phyloP scores from a whole-genome alignment of 2,113 vertebrate genomes.

The Pelecanus crispus region DNA sequence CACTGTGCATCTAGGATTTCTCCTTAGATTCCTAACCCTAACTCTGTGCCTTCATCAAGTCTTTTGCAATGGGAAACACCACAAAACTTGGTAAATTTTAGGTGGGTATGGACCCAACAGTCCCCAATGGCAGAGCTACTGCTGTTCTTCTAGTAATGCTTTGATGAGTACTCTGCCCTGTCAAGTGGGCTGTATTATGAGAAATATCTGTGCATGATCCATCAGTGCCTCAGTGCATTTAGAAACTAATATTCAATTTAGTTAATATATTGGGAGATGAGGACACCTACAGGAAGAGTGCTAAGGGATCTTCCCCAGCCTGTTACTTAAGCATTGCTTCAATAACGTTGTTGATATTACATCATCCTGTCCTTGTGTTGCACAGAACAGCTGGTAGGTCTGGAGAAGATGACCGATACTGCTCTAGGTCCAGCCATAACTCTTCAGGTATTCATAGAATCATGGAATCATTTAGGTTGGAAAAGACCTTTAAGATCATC shows the following conservation, averaged over 20 bases:
- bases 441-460: background rate
- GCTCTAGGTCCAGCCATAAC: background rate
- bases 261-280: background rate
- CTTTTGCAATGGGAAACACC: background rate
- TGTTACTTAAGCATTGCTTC: background rate
- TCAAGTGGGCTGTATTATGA: background rate
- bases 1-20: background rate
- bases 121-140: background rate
- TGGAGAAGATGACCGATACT: background rate
- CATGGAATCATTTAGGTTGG: no score
- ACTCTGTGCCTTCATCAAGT: background rate
- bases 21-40: background rate
- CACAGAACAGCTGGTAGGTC: background rate
- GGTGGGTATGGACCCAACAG: background rate
- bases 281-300: background rate
- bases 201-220: background rate
- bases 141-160: background rate
- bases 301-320: background rate
- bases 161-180: background rate
- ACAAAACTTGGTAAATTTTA: background rate
- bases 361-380: background rate
- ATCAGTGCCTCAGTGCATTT: background rate
- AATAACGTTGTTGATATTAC: background rate
- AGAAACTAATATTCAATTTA: background rate
- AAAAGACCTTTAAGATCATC: no score